Evolutionary conservation across 2,113 vertebrate species (phyloP).

Genomic region (Hypocryptadius cinnamomeus): DNA sequence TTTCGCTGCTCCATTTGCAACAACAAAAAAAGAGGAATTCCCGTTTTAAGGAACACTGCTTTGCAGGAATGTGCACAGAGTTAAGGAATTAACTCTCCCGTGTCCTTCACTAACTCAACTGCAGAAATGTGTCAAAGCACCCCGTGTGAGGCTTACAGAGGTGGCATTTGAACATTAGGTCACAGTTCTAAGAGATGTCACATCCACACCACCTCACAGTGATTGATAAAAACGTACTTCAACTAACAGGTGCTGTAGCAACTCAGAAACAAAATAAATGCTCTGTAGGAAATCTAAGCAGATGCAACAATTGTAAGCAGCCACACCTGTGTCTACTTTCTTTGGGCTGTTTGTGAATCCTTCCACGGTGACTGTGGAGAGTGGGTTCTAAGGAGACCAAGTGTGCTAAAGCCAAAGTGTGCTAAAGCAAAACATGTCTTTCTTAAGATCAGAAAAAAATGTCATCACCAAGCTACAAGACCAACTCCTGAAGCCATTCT

Average conservation of each 20-base stretch:
- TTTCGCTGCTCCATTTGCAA: neutral
- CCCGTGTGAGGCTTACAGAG: neutral
- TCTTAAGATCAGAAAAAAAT: neutral
- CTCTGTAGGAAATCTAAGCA: neutral
- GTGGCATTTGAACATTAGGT: neutral
- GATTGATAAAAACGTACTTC: neutral
- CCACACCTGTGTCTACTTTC: neutral
- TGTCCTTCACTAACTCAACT: neutral
- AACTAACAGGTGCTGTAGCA: neutral
- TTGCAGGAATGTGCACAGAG: neutral
- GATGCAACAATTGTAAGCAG: neutral
- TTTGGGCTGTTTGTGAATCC: neutral
- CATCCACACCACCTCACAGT: neutral
- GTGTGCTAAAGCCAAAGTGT: neutral
- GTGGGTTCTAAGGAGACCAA: neutral
- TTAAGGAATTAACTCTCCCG: neutral
- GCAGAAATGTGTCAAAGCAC: neutral
- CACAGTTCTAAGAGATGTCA: neutral
- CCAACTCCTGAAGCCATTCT: neutral
- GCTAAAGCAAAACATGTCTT: neutral
- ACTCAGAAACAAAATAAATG: neutral
- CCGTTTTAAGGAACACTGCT: neutral
- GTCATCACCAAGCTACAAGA: neutral
- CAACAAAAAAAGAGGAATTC: neutral
- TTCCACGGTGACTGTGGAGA: neutral